Base-by-base conservation (phyloP, 2,797 vertebrate genomes). In the Taenioides sp. region DNA sequence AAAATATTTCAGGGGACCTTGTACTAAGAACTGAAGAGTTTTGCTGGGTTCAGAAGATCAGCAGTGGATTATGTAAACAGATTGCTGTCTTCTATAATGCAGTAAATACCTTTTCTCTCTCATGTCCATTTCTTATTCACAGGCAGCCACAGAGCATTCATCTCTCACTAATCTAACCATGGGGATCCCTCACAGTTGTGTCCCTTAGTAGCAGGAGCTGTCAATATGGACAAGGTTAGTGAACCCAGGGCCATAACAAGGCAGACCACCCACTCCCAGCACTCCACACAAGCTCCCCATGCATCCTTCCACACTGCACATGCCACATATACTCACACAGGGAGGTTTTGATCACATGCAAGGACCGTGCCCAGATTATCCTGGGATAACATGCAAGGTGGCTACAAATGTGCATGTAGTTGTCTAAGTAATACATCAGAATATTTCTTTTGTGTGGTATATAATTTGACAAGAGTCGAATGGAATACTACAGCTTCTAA, bases 171-270 rank as follows among this genome's bases (percentile, higher is more conserved):
- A 90, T 91, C 87, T 91, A 91, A 90, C 90, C 84, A 78, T 85
- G 80, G 90, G 89, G 85, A 85, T 89, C 86, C 86, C 75, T 87
- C 83, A 82, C 85, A 78, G 84, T 82, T 81, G 78, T 86, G 81
- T 86, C 87, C 87, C 80, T 76, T 86, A 86, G 90, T 92, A 91
- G 90, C 87, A 86, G 89, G 87, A 90, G 88, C 89, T 90, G 89
- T 92, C 89, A 92, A 91, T 90, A 90, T 79, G 86, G 92, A 92
- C 90, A 86, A 91, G 91, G 88, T 87, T 85, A 87, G 88, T 89
- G 86, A 90, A 91, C 89, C 80, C 81, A 68, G 81, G 86, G 80
- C 86, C 87, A 82, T 82, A 89, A 89, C 85, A 78, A 90, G 86
- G 68, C 74, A 89, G 87, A 86, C 83, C 77, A 82, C 78, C 72